phyloP scores from a whole-genome alignment of 2,797 vertebrate species.

The Apogon hyalosoma region DNA sequence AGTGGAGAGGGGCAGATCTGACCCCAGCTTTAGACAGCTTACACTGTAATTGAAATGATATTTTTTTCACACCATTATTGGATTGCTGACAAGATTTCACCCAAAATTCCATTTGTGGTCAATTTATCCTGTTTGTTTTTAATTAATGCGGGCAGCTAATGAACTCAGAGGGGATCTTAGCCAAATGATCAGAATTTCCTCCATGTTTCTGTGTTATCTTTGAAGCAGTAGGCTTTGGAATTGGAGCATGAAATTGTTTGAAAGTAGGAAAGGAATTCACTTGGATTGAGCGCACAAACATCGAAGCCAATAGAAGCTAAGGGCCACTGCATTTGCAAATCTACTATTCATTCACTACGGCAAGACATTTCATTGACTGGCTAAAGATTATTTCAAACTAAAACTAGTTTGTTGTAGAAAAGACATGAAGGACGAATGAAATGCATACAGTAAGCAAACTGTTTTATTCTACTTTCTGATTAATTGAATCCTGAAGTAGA shows the following conservation, averaged over 20 bases:
- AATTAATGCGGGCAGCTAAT: conserved; percentile 80
- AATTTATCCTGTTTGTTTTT: conserved; percentile 86
- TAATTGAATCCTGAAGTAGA: conserved; percentile 57
- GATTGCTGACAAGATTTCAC: conserved; percentile 78
- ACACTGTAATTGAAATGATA: conserved; percentile 82
- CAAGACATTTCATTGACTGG: conserved; percentile 46
- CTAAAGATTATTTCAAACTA: conserved; percentile 62
- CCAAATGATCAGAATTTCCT: conserved; percentile 77
- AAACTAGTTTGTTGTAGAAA: conserved; percentile 53
- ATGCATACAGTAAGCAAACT: conserved; percentile 43
- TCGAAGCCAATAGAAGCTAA: conserved; percentile 57
- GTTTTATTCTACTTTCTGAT: conserved; percentile 43
- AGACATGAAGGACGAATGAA: conserved; percentile 52
- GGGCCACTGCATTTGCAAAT: conserved; percentile 54
- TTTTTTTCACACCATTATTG: conserved; percentile 70
- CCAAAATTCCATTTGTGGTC: conserved; percentile 82
- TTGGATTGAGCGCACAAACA: conserved; percentile 69
- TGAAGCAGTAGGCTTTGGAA: conserved; percentile 77
- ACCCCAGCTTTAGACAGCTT: conserved; percentile 79
- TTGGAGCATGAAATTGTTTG: conserved; percentile 86
- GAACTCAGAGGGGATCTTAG: conserved; percentile 78
- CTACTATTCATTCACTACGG: conserved; percentile 36
- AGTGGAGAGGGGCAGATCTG: conserved; percentile 74
- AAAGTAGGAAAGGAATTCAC: conserved; percentile 78
- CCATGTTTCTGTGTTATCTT: conserved; percentile 76